Evolutionary conservation across 2,797 vertebrate species (phyloP).

Genomic region (Coregonus ussuriensis): DNA sequence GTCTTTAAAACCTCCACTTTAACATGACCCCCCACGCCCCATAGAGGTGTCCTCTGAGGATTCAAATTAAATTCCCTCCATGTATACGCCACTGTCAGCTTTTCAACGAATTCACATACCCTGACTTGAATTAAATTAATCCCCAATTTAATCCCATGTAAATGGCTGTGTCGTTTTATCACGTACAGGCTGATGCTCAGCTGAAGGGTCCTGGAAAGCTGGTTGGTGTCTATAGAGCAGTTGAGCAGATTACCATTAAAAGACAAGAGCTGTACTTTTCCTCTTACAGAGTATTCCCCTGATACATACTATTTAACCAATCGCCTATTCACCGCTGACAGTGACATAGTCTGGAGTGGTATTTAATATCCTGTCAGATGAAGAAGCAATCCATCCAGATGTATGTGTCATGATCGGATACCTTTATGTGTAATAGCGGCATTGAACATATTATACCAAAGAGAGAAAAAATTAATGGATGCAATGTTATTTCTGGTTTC

Average conservation of each 20-base stretch:
- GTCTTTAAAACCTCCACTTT: constrained; percentile 62
- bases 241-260: constrained; percentile 75
- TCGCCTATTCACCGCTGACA: constrained; percentile 80
- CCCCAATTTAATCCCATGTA: constrained; percentile 80
- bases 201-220: constrained; percentile 69
- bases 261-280: constrained; percentile 65
- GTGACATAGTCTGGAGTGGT: constrained; percentile 77
- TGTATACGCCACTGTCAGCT: constrained; percentile 72
- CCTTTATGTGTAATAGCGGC: constrained; percentile 71
- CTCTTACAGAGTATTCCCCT: constrained; percentile 75
- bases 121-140: constrained; percentile 78
- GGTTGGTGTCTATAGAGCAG: constrained; percentile 66
- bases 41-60: constrained; percentile 59
- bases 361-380: constrained; percentile 88
- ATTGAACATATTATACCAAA: constrained; percentile 55
- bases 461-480: constrained; percentile 21
- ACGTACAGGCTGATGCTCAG: constrained; percentile 65
- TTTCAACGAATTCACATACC: constrained; percentile 78
- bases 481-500: background rate
- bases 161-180: constrained; percentile 75
- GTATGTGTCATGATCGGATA: constrained; percentile 69
- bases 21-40: constrained; percentile 38
- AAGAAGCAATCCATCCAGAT: constrained; percentile 80
- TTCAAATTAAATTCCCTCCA: constrained; percentile 73
- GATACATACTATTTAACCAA: constrained; percentile 85